Evolutionary conservation across 2,888 invertebrate genomes (phyloP).

Genomic region (Troilus luridus): DNA sequence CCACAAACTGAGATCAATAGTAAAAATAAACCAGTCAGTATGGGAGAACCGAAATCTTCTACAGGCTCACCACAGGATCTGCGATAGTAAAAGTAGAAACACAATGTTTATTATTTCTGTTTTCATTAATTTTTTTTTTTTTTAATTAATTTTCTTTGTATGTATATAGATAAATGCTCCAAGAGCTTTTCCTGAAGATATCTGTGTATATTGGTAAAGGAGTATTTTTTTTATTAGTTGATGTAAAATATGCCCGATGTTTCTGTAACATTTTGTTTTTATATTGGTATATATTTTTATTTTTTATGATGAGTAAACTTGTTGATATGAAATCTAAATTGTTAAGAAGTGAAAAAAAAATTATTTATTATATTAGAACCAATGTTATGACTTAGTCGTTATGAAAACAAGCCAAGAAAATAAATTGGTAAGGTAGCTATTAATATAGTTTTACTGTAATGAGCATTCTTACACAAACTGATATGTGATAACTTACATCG

Average conservation of each 20-base stretch:
- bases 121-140: neutral
- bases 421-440: conserved; percentile 1
- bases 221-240: conserved; percentile 42
- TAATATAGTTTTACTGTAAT: neutral
- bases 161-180: conserved; percentile 30
- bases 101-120: neutral
- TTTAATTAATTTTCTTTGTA: neutral
- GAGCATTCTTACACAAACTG: neutral
- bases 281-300: conserved; percentile 41
- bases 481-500: conserved; percentile 8
- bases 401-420: neutral
- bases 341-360: conserved; percentile 12
- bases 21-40: conserved; percentile 44
- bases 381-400: conserved; percentile 8
- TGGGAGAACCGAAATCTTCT: conserved; percentile 52
- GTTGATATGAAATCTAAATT: conserved; percentile 22
- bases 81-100: conserved; percentile 54
- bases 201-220: conserved; percentile 48
- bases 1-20: conserved; percentile 21
- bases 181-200: conserved; percentile 35
- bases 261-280: conserved; percentile 43
- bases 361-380: conserved; percentile 30
- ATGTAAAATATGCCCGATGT: conserved; percentile 29
- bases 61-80: conserved; percentile 48
- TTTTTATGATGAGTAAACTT: conserved; percentile 43